These are phyloP conservation scores for Leptopilina syphax DNA, from an alignment of 2,888 invertebrate genomes.

Conservation along the genomic window DNA sequence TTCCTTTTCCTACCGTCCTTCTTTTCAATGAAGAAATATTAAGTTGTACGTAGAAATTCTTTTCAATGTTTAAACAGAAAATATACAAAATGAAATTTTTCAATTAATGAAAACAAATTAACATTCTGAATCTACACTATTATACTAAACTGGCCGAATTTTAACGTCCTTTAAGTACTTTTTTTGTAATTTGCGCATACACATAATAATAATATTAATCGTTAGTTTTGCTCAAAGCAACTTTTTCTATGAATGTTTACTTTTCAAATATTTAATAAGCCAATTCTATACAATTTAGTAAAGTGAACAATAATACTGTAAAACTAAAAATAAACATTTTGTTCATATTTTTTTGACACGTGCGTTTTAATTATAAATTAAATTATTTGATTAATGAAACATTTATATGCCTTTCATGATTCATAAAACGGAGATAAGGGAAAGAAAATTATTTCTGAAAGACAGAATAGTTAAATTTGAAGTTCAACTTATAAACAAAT, in stretches of 20 bases:
- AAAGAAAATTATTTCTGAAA: too few relatives aligned
- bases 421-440: too few relatives aligned
- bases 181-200: not conserved
- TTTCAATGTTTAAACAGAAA: conserved; percentile 53
- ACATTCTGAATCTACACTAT: not conserved
- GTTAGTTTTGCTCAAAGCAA: too few relatives aligned
- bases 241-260: too few relatives aligned
- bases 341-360: too few relatives aligned
- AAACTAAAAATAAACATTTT: too few relatives aligned
- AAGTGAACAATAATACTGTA: too few relatives aligned
- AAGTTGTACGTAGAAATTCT: conserved; percentile 66
- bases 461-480: too few relatives aligned
- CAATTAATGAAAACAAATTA: conserved; percentile 3
- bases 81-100: not conserved
- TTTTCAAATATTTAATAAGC: too few relatives aligned
- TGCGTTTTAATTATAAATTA: not conserved
- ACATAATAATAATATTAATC: too few relatives aligned
- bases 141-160: not conserved
- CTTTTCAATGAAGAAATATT: conserved; percentile 60
- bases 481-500: too few relatives aligned
- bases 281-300: too few relatives aligned
- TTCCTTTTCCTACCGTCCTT: conserved; percentile 37
- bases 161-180: conserved; percentile 22
- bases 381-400: not conserved
- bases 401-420: not conserved